A percentile compares a stretch with the other conserved stretches of the same genome.
Conservation (phyloP, 1,140 invertebrate genomes). For the Magallana gigas region DNA sequence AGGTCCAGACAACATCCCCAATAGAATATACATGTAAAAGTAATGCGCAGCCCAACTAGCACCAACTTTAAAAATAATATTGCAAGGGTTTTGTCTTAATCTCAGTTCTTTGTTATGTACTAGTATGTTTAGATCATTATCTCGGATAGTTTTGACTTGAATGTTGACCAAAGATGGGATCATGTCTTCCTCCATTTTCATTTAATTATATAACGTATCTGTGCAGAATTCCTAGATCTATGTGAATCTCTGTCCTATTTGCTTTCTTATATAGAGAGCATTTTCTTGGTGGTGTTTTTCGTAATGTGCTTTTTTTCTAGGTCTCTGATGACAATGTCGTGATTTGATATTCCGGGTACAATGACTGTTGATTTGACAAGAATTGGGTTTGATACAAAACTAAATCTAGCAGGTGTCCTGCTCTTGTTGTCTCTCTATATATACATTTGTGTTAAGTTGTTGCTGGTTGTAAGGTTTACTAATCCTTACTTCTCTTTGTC, state of each 20-base stretch:
- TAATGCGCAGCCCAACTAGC: too few relatives aligned
- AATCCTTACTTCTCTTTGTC: conserved; percentile 18
- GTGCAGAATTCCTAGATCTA: not conserved
- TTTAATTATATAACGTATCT: not conserved
- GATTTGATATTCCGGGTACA: conserved; percentile 46
- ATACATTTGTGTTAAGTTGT: conserved; percentile 42
- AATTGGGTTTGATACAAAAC: conserved; percentile 44
- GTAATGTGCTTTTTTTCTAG: conserved; percentile 41
- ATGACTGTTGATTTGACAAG: conserved; percentile 41
- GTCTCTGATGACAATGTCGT: conserved; percentile 49
- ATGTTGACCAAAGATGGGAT: conserved; percentile 28
- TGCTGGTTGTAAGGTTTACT: not conserved
- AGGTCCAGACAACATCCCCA: too few relatives aligned
- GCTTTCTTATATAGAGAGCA: not conserved
- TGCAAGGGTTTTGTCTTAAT: not conserved
- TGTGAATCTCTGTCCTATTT: not conserved
- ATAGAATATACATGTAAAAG: too few relatives aligned
- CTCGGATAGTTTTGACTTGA: conserved; percentile 24
- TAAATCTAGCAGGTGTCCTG: conserved; percentile 47
- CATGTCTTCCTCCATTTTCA: not conserved
- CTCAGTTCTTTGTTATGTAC: conserved; percentile 45
- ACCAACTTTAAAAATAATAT: too few relatives aligned
- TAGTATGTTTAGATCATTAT: not conserved
- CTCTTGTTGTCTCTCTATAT: conserved; percentile 48
- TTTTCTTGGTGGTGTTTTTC: not conserved